Evolutionary conservation across 2,113 vertebrate genomes (phyloP).

Genomic region (Sinocyclocheilus grahami): DNA sequence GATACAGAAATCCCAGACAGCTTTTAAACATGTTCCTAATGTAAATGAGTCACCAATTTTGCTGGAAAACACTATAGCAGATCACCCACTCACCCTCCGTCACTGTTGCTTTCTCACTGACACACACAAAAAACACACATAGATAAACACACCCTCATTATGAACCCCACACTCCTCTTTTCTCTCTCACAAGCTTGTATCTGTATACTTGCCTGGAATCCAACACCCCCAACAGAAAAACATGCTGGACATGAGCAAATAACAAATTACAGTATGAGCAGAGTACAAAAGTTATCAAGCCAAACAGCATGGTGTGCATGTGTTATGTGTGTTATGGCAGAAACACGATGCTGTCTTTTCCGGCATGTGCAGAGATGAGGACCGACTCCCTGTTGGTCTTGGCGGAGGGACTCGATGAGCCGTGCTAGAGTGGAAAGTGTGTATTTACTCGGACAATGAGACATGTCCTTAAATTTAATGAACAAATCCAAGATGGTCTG

Average conservation of each 20-base stretch:
- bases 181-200: constrained; percentile 30
- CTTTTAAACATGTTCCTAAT: constrained; percentile 32
- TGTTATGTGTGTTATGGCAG: constrained; percentile 2
- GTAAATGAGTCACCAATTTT: constrained; percentile 26
- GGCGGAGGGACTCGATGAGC: constrained; percentile 44
- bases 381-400: constrained; percentile 34
- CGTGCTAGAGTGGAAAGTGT: constrained; percentile 41
- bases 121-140: constrained; percentile 27
- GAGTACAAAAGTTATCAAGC: constrained; percentile 18
- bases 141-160: constrained; percentile 27
- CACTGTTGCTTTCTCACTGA: neutral
- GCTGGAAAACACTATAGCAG: constrained; percentile 25
- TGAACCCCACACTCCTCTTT: neutral
- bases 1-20: constrained; percentile 41
- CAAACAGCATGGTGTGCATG: neutral
- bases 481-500: constrained; percentile 53
- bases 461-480: constrained; percentile 57
- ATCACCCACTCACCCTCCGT: constrained; percentile 17
- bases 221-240: constrained; percentile 29
- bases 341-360: constrained; percentile 39
- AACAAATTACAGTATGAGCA: constrained; percentile 19
- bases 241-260: constrained; percentile 15
- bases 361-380: constrained; percentile 41
- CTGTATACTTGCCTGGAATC: constrained; percentile 27
- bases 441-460: constrained; percentile 58